Base-by-base conservation (phyloP, 2,888 invertebrate genomes). In the Microchrysa polita region DNA sequence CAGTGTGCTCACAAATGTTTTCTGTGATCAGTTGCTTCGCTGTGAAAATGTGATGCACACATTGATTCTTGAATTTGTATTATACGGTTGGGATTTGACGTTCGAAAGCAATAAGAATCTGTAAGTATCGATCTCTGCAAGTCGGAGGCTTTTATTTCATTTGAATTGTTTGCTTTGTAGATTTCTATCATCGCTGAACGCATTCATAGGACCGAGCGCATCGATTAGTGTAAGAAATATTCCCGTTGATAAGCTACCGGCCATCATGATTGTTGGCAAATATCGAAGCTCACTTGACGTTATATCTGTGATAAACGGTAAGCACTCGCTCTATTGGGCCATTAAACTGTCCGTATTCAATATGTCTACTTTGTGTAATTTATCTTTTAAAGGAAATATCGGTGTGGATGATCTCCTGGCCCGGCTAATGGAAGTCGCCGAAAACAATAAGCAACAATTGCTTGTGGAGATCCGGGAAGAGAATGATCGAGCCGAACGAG, bases 61-160 rank as follows among this genome's bases (percentile, higher is more conserved):
- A 75, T 88, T 99, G 61, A 91, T 93, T 73, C 91, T 91, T 74
- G 96, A 97, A 87, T 98, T 96, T 85, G 87, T 98, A 60, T 89
- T 96, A 1, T 98, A 97, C 90, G 97, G 97, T 74, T 99, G 98
- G 98, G 98, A 98, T 85, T 89, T 98, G 78, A 96, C 98, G 10
- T 90, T 91, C 79, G 92, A 94, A 77, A 90, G 92, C 78, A 98
- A 98, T 84, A 91, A 92, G 83, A 89, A 89, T 80, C 90, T 92
- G 94, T 94, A 82, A 85, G 52, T 27, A 9, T 40, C 22, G n/a
- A n/a, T n/a, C 34, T 59, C 27, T 59, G n/a, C 12, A 27, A 4
- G 59, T n/a, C 23, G 9, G 27, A 5, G 2, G 7, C 27, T 34
- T 34, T 34, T 7, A 34, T 34, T 34, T 34, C 27, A 34, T 34